phyloP scores from a whole-genome alignment of 2,113 vertebrate species.

The Myotis brandtii region DNA sequence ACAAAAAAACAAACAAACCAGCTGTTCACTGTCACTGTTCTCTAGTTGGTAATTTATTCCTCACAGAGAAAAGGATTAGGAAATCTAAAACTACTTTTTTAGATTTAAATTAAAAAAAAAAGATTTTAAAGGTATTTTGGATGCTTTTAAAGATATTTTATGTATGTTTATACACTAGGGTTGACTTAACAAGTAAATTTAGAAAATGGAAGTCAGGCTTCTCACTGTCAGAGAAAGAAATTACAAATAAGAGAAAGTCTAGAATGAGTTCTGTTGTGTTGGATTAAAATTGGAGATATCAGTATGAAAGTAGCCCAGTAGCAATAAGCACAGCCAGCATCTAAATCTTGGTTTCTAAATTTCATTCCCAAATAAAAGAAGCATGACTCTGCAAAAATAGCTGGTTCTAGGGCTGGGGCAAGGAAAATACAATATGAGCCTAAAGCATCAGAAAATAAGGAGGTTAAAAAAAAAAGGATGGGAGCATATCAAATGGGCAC shows the following conservation, averaged over 20 bases:
- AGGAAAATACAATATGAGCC: background rate
- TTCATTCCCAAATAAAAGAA: background rate
- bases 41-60: background rate
- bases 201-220: background rate
- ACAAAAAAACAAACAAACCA: background rate
- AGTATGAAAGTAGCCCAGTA: background rate
- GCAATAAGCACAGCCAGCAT: background rate
- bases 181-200: background rate
- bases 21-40: background rate
- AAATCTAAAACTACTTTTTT: background rate
- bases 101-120: background rate
- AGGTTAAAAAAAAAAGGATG: background rate
- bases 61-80: background rate
- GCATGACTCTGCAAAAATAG: background rate
- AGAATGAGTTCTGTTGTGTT: background rate
- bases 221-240: background rate
- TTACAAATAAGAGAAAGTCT: background rate
- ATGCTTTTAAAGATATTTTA: constrained; percentile 1
- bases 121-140: background rate
- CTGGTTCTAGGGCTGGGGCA: background rate
- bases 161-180: background rate
- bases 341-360: constrained; percentile 31
- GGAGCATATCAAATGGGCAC: background rate
- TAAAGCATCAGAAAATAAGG: background rate
- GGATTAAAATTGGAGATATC: background rate